Conservation (phyloP, 1,140 invertebrate species). For the Ceratina calcarata region DNA sequence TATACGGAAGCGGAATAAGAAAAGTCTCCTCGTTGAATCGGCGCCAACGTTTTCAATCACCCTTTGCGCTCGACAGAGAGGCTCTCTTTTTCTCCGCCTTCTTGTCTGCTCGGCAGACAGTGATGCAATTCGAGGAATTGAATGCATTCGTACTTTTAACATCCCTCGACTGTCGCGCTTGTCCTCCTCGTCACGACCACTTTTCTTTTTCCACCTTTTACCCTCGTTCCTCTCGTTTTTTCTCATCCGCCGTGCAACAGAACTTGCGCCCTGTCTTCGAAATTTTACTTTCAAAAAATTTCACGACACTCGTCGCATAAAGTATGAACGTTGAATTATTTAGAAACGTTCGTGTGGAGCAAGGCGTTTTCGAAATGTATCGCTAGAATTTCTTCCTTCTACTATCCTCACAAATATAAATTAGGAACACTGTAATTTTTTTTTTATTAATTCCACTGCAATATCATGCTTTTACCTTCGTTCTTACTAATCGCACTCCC, state of each 20-base stretch:
- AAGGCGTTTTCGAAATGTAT: background rate
- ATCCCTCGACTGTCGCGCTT: conserved; percentile 54
- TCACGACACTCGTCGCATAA: background rate
- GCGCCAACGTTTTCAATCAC: conserved; percentile 76
- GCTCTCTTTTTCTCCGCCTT: conserved; percentile 38
- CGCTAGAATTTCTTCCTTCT: background rate
- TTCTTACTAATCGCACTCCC: no score
- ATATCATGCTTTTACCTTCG: no score
- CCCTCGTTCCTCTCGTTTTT: no score
- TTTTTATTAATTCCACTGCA: no score
- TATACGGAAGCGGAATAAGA: conserved; percentile 70
- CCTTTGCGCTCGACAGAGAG: conserved; percentile 68
- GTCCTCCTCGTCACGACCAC: conserved; percentile 59
- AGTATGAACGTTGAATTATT: conserved; percentile 25
- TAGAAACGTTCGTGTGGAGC: background rate
- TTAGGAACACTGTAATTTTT: no score
- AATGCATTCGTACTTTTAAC: conserved; percentile 70
- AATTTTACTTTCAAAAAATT: conserved; percentile 42
- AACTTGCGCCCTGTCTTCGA: background rate
- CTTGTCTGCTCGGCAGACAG: conserved; percentile 52
- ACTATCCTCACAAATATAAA: background rate
- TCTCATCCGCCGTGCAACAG: background rate
- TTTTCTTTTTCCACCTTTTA: conserved; percentile 50
- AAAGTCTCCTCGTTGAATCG: conserved; percentile 68
- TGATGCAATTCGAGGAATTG: conserved; percentile 69